These are phyloP conservation scores for Megamerina dolium DNA, from an alignment of 2,888 invertebrate species.

Conservation along the genomic window DNA sequence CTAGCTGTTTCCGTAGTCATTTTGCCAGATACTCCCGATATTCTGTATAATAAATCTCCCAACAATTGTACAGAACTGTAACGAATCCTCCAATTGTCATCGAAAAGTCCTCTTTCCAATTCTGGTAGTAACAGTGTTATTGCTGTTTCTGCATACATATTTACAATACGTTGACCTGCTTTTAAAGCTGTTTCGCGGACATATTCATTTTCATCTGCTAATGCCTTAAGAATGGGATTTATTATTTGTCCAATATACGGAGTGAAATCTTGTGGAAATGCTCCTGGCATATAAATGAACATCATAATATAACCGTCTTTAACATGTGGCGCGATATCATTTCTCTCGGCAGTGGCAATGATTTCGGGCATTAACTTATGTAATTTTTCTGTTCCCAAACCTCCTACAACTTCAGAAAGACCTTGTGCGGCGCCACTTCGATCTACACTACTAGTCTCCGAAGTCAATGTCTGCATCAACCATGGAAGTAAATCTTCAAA, in stretches of 20 bases:
- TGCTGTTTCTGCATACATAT: conserved; percentile 91
- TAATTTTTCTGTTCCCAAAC: conserved; percentile 89
- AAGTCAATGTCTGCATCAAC: conserved; percentile 96
- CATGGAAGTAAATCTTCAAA: conserved; percentile 96
- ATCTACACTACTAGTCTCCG: conserved; percentile 92
- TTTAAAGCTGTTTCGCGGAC: conserved; percentile 94
- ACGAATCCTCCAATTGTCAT: conserved; percentile 98
- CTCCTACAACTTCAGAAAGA: conserved; percentile 95
- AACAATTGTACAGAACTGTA: conserved; percentile 90
- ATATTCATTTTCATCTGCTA: conserved; percentile 98
- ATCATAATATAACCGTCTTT: conserved; percentile 99
- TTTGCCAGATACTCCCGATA: conserved; percentile 96
- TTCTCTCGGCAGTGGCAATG: conserved; percentile 85
- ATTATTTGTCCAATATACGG: conserved; percentile 96
- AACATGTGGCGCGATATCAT: conserved; percentile 92
- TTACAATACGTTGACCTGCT: conserved; percentile 95
- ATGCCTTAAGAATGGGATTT: conserved; percentile 91
- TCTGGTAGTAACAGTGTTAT: conserved; percentile 89
- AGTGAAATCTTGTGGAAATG: conserved; percentile 91
- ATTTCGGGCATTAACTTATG: conserved; percentile 96
- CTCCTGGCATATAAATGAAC: conserved; percentile 98
- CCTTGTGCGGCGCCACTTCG: conserved; percentile 94
- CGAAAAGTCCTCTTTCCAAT: conserved; percentile 87
- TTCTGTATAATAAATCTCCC: conserved; percentile 91
- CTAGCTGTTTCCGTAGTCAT: conserved; percentile 98